Base-by-base conservation (phyloP, 2,888 invertebrate species). In the Mechanitis messenoides region DNA sequence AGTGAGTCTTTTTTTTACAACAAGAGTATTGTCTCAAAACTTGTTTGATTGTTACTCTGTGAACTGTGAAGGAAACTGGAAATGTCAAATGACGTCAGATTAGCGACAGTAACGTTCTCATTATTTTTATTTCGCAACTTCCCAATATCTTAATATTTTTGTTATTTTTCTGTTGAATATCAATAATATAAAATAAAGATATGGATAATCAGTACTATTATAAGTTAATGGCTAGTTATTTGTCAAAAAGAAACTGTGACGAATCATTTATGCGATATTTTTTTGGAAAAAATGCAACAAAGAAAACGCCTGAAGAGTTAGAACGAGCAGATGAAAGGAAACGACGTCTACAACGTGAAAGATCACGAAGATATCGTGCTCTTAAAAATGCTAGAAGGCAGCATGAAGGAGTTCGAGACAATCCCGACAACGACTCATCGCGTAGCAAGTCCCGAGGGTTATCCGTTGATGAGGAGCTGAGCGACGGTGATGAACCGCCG, bases 171-270 rank as follows among this genome's bases (percentile, higher is more conserved):
- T 57, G 61, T 55, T 61, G 38, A 55, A 65, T 60, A n/a, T 53
- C n/a, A 53, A 45, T 58, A 45, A 54, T 56, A 45, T 56, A 54
- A 42, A 35, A 53, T 45, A 55, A 59, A 55, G 61, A 58, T 57
- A 90, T 90, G 89, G 89, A 89, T 71, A 89, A 87, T 72, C 89
- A 90, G 71, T 89, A 90, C 71, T 90, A 90, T 68, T 89, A 89
- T 70, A 89, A 90, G 70, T 69, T 89, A 59, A 90, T 90, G 90
- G 89, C 89, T 31, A 90, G 84, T 70, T 90, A 90, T 71, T 72
- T 90, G 55, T 89, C 90, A 31, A 90, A 90, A 79, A 78, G 87
- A 56, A 89, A 89, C 76, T 90, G 89, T 72, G 89, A 89, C 76
- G 89, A 90, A 75, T 90, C 89, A 59, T 89, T 89, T 72, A 88